Evolutionary conservation across 2,797 vertebrate genomes (phyloP), one percentile per base, ranked within the genome.

Genomic region (Dendrocincla tyrannina): DNA sequence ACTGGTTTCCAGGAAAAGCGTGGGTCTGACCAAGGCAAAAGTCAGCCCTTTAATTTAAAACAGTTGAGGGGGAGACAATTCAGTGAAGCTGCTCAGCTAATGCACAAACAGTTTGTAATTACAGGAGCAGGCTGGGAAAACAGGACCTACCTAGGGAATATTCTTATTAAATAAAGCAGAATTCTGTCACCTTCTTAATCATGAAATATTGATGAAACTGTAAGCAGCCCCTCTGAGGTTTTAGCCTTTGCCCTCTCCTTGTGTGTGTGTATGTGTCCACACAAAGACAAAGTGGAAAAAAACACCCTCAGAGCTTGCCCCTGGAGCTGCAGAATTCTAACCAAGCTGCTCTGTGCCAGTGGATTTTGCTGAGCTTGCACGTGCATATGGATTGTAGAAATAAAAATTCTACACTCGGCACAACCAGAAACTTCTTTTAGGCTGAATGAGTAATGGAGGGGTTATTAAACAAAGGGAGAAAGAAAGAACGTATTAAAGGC

Each of bases 161-260:
- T 47, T 95, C 93, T 95, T 96, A 96, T 96, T 97, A 97, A 97
- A 97, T 96, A 97, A 97, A 94, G 89, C 93, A 94, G 95, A 95
- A 97, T 97, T 95, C 95, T 96, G 96, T 97, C 97, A 97, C 96
- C 96, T 97, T 96, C 94, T 96, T 96, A 96, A 97, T 96, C 91
- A 96, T 95, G 95, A 97, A 97, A 97, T 97, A 97, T 97, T 97
- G 97, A 97, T 97, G 96, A 97, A 97, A 95, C 93, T 91, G 88
- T 96, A 97, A 96, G 94, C 94, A 90, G 72, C 39, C 87, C 77
- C 76, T 97, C 94, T 81, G 85, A 96, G 94, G 90, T 94, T 95
- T 93, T 95, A 93, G 80, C 96, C 96, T 97, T 96, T 96, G 95
- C 87, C 93, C 95, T 97, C 87, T 93, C 78, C 90, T 91, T 82